Evolutionary conservation across 2,113 vertebrate species (phyloP), one percentile per base, ranked within the genome.

Genomic region (Tursiops truncatus): DNA sequence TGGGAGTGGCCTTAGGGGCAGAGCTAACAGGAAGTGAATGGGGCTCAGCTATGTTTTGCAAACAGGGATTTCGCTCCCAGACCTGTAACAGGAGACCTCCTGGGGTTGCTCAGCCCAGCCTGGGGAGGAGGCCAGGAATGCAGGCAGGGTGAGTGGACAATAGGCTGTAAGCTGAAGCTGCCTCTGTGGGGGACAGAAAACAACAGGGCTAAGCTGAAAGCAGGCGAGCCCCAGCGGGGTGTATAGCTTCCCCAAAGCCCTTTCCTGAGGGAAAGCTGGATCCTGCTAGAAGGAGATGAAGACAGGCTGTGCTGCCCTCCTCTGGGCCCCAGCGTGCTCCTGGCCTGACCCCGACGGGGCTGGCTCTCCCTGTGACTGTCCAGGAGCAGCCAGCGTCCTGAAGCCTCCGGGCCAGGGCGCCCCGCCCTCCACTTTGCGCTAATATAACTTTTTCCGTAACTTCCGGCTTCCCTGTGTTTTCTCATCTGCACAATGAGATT

Each of bases 41-140:
- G 5, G 38, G 15, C 56, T 80, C 44, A 47, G 36, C 73, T 62
- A 21, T 94, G 74, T 95, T 97, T 93, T 95, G 96, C 96, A 95
- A 98, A 97, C 38, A 97, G 47, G 86, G 89, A 94, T 95, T 97
- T 93, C 82, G 82, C 77, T 94, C 82, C 80, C 92, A 74, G 82
- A 95, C 96, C n/a, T 89, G 96, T 97, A 97, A 97, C 47, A 91
- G 74, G 96, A 98, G 96, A 94, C 85, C 91, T 94, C 73, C 53
- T 26, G 26, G 18, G 90, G 92, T 82, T 2, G 28, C 82, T 70
- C 62, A 62, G 93, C 94, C 60, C 28, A 36, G 65, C 81, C 65
- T 1, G 0, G 33, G 36, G 89, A 91, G 73, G 53, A 97, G 96
- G 91, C 67, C 96, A 95, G 96, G 85, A 96, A 96, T 86, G 97